Percentiles rank a stretch among this genome's conserved stretches.
Evolutionary conservation across 1,140 invertebrate species (phyloP).

Genomic region (Bilobella aurantiaca): DNA sequence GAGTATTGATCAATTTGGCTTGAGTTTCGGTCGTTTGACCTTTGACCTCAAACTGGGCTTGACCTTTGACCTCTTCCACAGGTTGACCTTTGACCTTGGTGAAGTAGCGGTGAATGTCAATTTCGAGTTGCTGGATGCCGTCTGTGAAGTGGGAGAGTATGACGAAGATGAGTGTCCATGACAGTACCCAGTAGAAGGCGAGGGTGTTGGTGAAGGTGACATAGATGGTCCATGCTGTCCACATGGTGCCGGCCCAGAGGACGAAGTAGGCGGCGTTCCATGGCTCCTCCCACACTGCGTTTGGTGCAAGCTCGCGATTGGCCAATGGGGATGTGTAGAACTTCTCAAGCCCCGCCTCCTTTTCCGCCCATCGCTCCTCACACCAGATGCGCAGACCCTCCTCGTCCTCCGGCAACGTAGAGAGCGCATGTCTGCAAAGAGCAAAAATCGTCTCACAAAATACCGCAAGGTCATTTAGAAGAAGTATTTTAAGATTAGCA

Average conservation of each 20-base stretch:
- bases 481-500: too few relatives aligned
- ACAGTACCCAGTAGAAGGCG: conserved; percentile 45
- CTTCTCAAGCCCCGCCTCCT: conserved; percentile 15
- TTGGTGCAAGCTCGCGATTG: conserved; percentile 28
- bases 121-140: conserved; percentile 49
- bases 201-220: conserved; percentile 42
- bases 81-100: too few relatives aligned
- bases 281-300: conserved; percentile 22
- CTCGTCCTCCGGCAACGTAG: conserved; percentile 50
- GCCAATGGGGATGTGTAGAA: conserved; percentile 20
- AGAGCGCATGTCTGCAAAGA: conserved; percentile 48
- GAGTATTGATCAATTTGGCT: too few relatives aligned
- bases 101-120: conserved; percentile 40
- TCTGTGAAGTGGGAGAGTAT: conserved; percentile 44
- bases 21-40: too few relatives aligned
- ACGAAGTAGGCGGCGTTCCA: conserved; percentile 44
- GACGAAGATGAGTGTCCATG: conserved; percentile 44
- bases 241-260: conserved; percentile 47
- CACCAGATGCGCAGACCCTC: conserved; percentile 54
- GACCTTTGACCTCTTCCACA: too few relatives aligned
- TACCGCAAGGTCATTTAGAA: too few relatives aligned
- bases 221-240: conserved; percentile 41
- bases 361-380: conserved; percentile 54
- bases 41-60: too few relatives aligned
- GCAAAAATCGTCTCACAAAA: too few relatives aligned